phyloP scores from a whole-genome alignment of 2,888 invertebrate species.

The Candidula unifasciata region DNA sequence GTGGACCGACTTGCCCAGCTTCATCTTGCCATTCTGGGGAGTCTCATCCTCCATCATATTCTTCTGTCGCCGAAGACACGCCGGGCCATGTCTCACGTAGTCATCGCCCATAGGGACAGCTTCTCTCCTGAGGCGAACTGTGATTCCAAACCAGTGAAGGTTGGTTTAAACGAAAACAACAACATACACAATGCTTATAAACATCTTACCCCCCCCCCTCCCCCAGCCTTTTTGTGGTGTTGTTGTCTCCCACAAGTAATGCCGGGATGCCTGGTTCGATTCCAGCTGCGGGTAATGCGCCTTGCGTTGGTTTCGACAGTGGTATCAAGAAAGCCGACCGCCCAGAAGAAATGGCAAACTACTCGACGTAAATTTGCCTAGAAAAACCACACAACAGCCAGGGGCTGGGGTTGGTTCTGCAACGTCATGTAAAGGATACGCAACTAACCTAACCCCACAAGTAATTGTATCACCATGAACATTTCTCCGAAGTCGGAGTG shows the following conservation, averaged over 20 bases:
- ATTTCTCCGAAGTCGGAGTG: neutral
- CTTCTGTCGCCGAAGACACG: neutral
- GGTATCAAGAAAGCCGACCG: too few species aligned
- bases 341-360: too few species aligned
- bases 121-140: neutral
- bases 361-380: too few species aligned
- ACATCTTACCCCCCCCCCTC: too few species aligned
- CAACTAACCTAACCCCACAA: neutral
- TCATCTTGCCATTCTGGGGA: constrained; percentile 22
- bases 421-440: too few species aligned
- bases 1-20: constrained; percentile 37
- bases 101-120: neutral
- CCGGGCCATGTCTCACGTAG: constrained; percentile 35
- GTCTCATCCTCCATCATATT: constrained; percentile 22
- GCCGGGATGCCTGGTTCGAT: neutral
- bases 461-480: neutral
- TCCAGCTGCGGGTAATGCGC: too few species aligned
- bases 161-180: neutral
- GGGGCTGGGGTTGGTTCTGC: too few species aligned
- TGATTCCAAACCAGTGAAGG: neutral
- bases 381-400: too few species aligned
- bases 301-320: too few species aligned
- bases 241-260: too few species aligned
- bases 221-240: too few species aligned
- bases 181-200: too few species aligned